phyloP scores from a whole-genome alignment of 2,888 invertebrate genomes.

The Drosophila seclusa region DNA sequence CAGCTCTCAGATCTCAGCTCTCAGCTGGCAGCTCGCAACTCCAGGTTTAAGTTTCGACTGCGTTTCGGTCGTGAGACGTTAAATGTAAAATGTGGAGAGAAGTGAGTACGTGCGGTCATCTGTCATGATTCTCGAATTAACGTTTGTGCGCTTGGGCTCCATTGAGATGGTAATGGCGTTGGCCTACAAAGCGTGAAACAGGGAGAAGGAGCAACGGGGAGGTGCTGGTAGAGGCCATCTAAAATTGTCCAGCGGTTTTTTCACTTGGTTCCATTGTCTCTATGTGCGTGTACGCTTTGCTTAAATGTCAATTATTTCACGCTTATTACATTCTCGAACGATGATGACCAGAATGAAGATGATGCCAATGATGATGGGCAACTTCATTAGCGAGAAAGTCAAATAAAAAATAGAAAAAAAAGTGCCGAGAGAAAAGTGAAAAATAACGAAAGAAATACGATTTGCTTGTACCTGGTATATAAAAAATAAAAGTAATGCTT shows the following conservation, averaged over 20 bases:
- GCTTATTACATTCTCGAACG: slow-evolving; percentile 73
- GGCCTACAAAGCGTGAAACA: slow-evolving; percentile 61
- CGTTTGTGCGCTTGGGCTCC: slow-evolving; percentile 36
- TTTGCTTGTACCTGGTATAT: slow-evolving; percentile 28
- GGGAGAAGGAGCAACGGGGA: background rate
- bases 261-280: slow-evolving; percentile 60
- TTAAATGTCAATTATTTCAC: slow-evolving; percentile 81
- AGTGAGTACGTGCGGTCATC: slow-evolving; percentile 78
- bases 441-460: slow-evolving; percentile 16
- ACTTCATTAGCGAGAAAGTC: slow-evolving; percentile 58
- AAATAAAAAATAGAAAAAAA: slow-evolving; percentile 14
- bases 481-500: slow-evolving; percentile 66
- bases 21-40: background rate
- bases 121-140: slow-evolving; percentile 72
- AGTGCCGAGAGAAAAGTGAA: slow-evolving; percentile 48
- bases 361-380: slow-evolving; percentile 31
- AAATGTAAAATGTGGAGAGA: slow-evolving; percentile 50
- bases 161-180: slow-evolving; percentile 27
- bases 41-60: slow-evolving; percentile 40
- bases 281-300: slow-evolving; percentile 73
- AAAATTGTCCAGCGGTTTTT: slow-evolving; percentile 27
- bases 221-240: background rate
- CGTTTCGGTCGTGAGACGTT: slow-evolving; percentile 57
- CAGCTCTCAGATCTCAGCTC: background rate
- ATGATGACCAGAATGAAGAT: slow-evolving; percentile 36